Evolutionary conservation across 2,797 vertebrate species (phyloP).

Genomic region (Fratercula arctica): DNA sequence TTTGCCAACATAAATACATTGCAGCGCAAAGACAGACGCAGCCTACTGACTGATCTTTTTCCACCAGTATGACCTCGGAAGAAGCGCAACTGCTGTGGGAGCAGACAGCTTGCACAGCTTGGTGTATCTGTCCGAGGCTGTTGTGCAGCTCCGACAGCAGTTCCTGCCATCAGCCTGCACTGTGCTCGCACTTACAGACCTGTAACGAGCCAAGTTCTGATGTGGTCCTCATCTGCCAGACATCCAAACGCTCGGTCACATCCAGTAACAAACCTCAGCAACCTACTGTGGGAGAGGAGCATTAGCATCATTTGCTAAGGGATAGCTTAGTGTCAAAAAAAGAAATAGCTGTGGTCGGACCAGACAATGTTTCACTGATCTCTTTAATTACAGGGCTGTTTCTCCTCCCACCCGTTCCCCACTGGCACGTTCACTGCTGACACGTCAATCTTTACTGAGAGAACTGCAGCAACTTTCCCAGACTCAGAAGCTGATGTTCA

Average conservation of each 20-base stretch:
- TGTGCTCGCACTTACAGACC: neutral
- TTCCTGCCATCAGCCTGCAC: neutral
- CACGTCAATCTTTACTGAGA: neutral
- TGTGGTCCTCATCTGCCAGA: neutral
- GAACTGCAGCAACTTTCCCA: neutral
- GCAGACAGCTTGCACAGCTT: neutral
- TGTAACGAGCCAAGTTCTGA: neutral
- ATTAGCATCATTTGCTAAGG: neutral
- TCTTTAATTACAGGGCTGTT: neutral
- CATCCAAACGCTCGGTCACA: neutral
- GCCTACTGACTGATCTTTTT: neutral
- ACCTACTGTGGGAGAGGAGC: neutral
- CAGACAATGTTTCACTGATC: neutral
- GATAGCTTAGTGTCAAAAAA: neutral
- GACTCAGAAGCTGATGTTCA: neutral
- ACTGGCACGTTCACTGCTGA: slow-evolving; percentile 30
- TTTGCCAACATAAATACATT: neutral
- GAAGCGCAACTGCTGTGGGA: neutral
- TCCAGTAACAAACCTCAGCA: neutral
- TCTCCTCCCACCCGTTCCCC: neutral
- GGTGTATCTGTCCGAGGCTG: neutral
- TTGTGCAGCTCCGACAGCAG: neutral
- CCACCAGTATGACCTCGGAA: neutral
- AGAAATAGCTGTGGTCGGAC: neutral
- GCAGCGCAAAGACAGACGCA: neutral